Conservation (phyloP, 2,113 vertebrate genomes). For the Platichthys flesus region DNA sequence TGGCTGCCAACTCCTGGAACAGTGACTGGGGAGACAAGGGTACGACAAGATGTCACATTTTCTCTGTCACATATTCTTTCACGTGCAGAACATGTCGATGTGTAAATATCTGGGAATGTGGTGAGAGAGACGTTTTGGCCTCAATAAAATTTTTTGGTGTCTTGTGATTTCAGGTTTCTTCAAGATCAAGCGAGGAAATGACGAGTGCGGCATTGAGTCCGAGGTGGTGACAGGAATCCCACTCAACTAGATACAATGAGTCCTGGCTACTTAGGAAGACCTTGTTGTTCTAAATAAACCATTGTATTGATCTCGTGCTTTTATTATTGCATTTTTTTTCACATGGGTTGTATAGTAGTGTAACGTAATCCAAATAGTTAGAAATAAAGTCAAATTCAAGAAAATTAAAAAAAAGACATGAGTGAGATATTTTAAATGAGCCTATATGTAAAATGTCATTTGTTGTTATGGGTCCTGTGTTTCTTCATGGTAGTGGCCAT, state of each 20-base stretch:
- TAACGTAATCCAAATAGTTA: too few relatives aligned
- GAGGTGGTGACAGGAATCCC: constrained; percentile 91
- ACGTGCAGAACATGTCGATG: background rate
- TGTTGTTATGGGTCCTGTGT: too few relatives aligned
- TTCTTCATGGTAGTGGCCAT: too few relatives aligned
- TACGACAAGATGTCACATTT: constrained; percentile 62
- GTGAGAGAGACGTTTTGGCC: background rate
- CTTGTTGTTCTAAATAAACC: background rate
- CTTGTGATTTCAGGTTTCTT: constrained; percentile 85
- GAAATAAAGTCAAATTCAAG: too few relatives aligned
- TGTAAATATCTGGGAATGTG: background rate
- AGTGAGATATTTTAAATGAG: too few relatives aligned
- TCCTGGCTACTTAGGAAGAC: background rate
- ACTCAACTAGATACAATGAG: constrained; percentile 46
- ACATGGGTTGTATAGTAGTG: too few relatives aligned
- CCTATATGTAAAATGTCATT: too few relatives aligned
- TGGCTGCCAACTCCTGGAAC: constrained; percentile 96
- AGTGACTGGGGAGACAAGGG: constrained; percentile 93
- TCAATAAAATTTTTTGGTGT: background rate
- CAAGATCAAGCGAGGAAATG: constrained; percentile 89
- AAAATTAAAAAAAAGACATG: too few relatives aligned
- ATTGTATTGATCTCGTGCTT: background rate
- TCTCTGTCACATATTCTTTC: background rate
- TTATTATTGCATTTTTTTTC: too few relatives aligned
- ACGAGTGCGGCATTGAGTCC: constrained; percentile 92